phyloP scores from a whole-genome alignment of 1,140 invertebrate genomes.

The Calliphora vicina region DNA sequence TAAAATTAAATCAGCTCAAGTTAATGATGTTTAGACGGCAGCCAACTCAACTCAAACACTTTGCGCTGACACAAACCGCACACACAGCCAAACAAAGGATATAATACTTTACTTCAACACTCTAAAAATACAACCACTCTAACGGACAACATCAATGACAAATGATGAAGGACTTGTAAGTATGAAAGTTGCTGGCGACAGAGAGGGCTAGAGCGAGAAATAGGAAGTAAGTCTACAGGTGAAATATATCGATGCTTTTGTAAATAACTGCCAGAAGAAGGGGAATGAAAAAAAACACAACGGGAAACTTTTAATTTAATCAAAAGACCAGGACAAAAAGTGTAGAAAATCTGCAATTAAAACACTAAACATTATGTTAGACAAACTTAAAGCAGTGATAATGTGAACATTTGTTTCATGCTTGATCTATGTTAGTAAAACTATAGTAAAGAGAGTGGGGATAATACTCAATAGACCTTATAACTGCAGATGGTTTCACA shows the following conservation, averaged over 20 bases:
- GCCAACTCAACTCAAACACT: not conserved
- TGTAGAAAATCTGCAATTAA: not conserved
- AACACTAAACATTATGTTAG: not conserved
- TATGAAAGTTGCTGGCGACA: not conserved
- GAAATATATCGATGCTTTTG: not conserved
- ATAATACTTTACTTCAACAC: not conserved
- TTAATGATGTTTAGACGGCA: slow-evolving; percentile 16
- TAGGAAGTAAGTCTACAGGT: not conserved
- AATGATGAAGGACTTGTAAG: slow-evolving; percentile 21
- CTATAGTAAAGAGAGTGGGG: too few relatives aligned
- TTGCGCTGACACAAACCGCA: not conserved
- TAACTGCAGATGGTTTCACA: too few relatives aligned
- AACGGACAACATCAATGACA: slow-evolving; percentile 19
- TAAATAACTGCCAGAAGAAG: not conserved
- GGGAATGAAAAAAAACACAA: not conserved
- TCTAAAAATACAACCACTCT: not conserved
- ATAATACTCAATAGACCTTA: too few relatives aligned
- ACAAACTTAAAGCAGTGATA: too few relatives aligned
- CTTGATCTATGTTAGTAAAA: too few relatives aligned
- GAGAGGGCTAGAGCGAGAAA: not conserved
- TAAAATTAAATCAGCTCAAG: slow-evolving; percentile 32
- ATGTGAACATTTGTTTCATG: too few relatives aligned
- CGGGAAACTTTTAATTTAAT: slow-evolving; percentile 37
- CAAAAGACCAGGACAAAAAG: slow-evolving; percentile 16
- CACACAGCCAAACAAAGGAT: not conserved